Percentiles rank a stretch among this genome's conserved stretches.
Conservation (phyloP, 2,797 vertebrate genomes). For the Phoeniculus purpureus region DNA sequence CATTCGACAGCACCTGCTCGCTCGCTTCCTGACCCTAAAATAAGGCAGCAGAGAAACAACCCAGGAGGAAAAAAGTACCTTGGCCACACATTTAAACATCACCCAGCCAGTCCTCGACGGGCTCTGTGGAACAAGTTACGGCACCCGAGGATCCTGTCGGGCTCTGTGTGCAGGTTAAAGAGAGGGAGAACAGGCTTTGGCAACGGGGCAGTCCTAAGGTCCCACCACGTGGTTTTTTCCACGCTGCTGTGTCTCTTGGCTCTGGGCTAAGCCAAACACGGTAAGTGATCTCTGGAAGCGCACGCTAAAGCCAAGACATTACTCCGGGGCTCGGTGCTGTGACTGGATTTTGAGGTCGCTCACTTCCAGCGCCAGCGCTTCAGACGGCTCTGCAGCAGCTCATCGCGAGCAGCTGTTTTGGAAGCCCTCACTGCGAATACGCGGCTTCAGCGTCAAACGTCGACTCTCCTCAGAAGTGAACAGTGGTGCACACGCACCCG, state of each 20-base stretch:
- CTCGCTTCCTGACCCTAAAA: constrained; percentile 21
- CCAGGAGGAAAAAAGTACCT: background rate
- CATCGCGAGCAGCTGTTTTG: constrained; percentile 41
- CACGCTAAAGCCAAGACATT: constrained; percentile 74
- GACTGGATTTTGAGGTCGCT: constrained; percentile 72
- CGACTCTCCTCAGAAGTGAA: constrained; percentile 45
- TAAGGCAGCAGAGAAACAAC: background rate
- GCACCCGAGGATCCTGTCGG: background rate
- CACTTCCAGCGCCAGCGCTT: constrained; percentile 58
- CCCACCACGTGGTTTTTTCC: constrained; percentile 44
- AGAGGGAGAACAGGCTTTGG: background rate
- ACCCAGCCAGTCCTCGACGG: background rate
- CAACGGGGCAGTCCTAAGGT: background rate
- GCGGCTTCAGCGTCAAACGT: constrained; percentile 40
- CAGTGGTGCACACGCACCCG: background rate
- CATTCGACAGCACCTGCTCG: background rate
- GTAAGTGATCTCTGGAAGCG: constrained; percentile 49
- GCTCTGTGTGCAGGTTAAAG: background rate
- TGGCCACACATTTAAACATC: background rate
- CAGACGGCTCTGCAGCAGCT: constrained; percentile 66
- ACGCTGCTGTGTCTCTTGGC: constrained; percentile 73
- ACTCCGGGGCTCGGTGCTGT: constrained; percentile 71
- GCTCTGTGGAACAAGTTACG: background rate
- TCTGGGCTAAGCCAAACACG: constrained; percentile 11
- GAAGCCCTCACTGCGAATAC: constrained; percentile 64